Percentiles rank a stretch among this genome's conserved stretches.
Conservation (phyloP, 2,113 vertebrate genomes). For the Rhynchomys soricoides region DNA sequence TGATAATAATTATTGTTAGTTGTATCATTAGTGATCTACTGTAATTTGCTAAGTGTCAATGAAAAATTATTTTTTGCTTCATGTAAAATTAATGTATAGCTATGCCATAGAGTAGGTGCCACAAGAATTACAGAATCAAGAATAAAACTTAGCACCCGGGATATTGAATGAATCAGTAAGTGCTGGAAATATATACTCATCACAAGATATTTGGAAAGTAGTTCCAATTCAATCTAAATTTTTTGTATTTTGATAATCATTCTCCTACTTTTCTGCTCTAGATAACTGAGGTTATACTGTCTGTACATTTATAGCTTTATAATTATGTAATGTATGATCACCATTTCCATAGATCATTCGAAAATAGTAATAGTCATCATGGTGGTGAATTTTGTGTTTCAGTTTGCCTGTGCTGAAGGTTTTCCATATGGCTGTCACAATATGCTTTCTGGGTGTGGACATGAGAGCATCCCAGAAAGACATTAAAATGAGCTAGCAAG, state of each 20-base stretch:
- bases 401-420: not conserved
- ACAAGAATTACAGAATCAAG: not conserved
- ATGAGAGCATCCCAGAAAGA: not conserved
- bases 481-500: not conserved
- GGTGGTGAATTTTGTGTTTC: not conserved
- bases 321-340: not conserved
- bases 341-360: not conserved
- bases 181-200: not conserved
- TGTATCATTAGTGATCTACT: not conserved
- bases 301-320: not conserved
- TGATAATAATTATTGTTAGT: not conserved
- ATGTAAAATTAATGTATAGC: slow-evolving; percentile 2
- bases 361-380: not conserved
- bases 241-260: not conserved
- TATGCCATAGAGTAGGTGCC: not conserved
- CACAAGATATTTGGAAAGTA: slow-evolving; percentile 40
- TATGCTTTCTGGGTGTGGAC: not conserved
- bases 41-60: not conserved
- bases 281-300: not conserved
- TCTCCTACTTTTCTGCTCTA: not conserved
- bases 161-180: not conserved
- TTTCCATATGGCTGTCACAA: not conserved
- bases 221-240: not conserved
- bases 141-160: not conserved
- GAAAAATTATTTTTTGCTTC: not conserved